Base-by-base conservation (phyloP, 2,797 vertebrate genomes). In the Coregonus suidteri region DNA sequence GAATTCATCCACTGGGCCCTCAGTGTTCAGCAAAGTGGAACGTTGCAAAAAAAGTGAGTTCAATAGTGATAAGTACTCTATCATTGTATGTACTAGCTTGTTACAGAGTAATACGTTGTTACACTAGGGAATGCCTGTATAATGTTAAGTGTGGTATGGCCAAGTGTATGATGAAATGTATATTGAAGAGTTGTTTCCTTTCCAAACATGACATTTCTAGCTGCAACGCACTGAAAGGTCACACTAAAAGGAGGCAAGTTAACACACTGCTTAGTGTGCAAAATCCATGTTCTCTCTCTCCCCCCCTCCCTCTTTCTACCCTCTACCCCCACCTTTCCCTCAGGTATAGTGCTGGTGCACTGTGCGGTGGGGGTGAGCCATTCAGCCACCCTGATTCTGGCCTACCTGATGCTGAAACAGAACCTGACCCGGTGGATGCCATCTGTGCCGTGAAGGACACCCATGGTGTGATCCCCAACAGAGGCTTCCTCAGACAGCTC, bases 351-450 rank as follows among this genome's bases (percentile, higher is more conserved):
- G 82, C 89, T 98, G 75, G 96, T 98, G 54, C 97, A 99, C 83
- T 98, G 97, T 25, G 96, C 96, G 0, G 96, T 98, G 0, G 97
- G 96, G 65, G 96, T 99, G 82, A 99, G 97, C 88, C 94, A 97
- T 34, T 99, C 98, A 0, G 96, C 97, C 86, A 97, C 97, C 14
- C 84, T 98, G 88, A 97, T 47, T 47, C 41, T 47, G 41, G 41
- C 7, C 7, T 47, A 47, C 41, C 41, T 47, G 7, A 47, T 98
- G 75, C 92, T 98, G 82, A 97, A 97, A 76, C 98, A 3, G 41
- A 47, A 98, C 91, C 92, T 98, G 89, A 98, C 82, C 94, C 98
- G 0, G 96, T 98, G 56, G 96, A 99, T 85, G 97, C 97, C 69
- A 95, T 98, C 89, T 97, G 94, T 90, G 96, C 95, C 0, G 96